phyloP scores from a whole-genome alignment of 1,140 invertebrate genomes.

The Drosophila quadrilineata region DNA sequence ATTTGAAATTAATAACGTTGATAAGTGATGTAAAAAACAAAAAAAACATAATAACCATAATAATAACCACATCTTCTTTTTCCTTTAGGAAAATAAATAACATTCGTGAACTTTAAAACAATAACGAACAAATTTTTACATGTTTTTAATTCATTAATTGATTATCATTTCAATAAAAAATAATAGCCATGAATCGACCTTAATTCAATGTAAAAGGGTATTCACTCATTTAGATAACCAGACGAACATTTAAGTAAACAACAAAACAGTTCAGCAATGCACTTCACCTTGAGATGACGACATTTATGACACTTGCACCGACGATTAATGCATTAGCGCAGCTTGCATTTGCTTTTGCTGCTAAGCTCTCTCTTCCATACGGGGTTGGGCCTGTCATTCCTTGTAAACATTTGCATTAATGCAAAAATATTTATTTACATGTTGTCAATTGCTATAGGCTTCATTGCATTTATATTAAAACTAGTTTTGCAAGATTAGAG shows the following conservation, averaged over 20 bases:
- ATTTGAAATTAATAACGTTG: slow-evolving; percentile 2
- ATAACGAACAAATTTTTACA: not conserved
- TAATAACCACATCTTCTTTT: too few relatives aligned
- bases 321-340: slow-evolving; percentile 18
- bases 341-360: slow-evolving; percentile 16
- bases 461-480: not conserved
- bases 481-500: not conserved
- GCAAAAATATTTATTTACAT: slow-evolving; percentile 30
- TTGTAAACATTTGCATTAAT: slow-evolving; percentile 9
- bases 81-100: too few relatives aligned
- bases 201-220: slow-evolving; percentile 30
- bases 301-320: slow-evolving; percentile 47
- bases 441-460: slow-evolving; percentile 31
- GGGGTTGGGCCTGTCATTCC: slow-evolving; percentile 8
- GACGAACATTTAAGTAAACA: slow-evolving; percentile 19
- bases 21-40: not conserved
- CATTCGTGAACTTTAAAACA: too few relatives aligned
- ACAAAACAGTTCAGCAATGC: slow-evolving; percentile 8
- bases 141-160: too few relatives aligned
- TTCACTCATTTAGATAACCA: slow-evolving; percentile 21
- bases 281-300: slow-evolving; percentile 52
- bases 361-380: slow-evolving; percentile 5
- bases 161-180: slow-evolving; percentile 17
- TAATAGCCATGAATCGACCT: slow-evolving; percentile 16
- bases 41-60: too few relatives aligned